These are phyloP conservation scores for Ctenopoma kingsleyae DNA, from an alignment of 2,797 vertebrate species.

Conservation along the genomic window DNA sequence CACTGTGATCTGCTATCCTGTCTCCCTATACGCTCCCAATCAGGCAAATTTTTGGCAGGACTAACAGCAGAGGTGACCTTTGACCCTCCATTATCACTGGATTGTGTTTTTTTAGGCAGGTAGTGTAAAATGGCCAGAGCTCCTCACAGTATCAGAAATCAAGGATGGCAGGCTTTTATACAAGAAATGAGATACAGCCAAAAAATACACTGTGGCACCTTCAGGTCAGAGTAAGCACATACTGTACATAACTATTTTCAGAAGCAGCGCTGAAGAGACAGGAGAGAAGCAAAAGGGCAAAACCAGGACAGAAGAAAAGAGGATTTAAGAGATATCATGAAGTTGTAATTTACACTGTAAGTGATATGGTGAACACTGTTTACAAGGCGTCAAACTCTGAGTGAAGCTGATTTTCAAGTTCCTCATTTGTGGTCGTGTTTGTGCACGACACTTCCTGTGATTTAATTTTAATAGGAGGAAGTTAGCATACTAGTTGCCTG, in stretches of 20 bases:
- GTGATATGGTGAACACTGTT: background rate
- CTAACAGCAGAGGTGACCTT: slow-evolving; percentile 13
- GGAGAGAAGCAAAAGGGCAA: background rate
- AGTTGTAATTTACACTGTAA: slow-evolving; percentile 18
- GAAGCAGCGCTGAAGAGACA: background rate
- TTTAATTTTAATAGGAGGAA: slow-evolving; percentile 2
- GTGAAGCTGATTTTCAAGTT: background rate
- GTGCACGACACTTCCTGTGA: background rate
- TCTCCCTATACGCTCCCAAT: slow-evolving; percentile 32
- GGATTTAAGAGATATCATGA: slow-evolving; percentile 6
- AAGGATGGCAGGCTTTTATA: background rate
- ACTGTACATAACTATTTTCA: background rate
- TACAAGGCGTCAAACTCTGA: background rate
- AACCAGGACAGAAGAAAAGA: background rate
- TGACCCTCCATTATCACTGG: background rate
- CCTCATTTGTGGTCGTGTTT: background rate
- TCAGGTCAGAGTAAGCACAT: background rate
- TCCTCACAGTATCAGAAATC: background rate
- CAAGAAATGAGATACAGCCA: background rate
- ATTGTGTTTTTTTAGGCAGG: background rate
- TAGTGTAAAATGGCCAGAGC: background rate
- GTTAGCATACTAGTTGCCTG: background rate
- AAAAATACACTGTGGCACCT: background rate
- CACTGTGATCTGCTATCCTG: slow-evolving; percentile 29
- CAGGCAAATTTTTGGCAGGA: slow-evolving; percentile 19